phyloP scores from a whole-genome alignment of 2,113 vertebrate species.

The Cheilinus undulatus region DNA sequence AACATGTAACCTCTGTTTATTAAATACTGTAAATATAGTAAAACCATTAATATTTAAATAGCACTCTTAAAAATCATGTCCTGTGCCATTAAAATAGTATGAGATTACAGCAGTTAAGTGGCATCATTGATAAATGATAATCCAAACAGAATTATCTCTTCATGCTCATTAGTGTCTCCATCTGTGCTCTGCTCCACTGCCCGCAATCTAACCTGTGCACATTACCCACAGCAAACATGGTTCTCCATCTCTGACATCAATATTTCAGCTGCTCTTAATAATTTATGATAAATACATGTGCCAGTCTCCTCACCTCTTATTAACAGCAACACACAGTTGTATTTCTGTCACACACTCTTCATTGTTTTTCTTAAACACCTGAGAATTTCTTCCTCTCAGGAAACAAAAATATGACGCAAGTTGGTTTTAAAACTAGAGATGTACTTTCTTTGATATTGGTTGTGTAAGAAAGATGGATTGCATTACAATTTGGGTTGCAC shows the following conservation, averaged over 20 bases:
- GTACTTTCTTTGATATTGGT: slow-evolving; percentile 24
- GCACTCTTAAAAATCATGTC: no score
- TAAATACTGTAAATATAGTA: no score
- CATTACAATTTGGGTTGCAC: not conserved
- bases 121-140: slow-evolving; percentile 14
- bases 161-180: slow-evolving; percentile 20
- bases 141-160: slow-evolving; percentile 1
- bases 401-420: slow-evolving; percentile 2
- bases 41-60: no score
- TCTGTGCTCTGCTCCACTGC: slow-evolving; percentile 48
- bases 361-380: slow-evolving; percentile 31
- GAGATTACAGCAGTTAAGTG: not conserved
- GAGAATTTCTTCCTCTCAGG: not conserved
- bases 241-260: slow-evolving; percentile 57
- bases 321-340: slow-evolving; percentile 33
- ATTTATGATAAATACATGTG: slow-evolving; percentile 62
- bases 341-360: slow-evolving; percentile 16
- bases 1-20: no score
- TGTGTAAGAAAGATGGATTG: not conserved
- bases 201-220: slow-evolving; percentile 49
- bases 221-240: slow-evolving; percentile 62
- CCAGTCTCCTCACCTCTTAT: slow-evolving; percentile 49
- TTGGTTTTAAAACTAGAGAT: slow-evolving; percentile 18
- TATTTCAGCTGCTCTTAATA: slow-evolving; percentile 70
- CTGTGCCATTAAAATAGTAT: no score